These are phyloP conservation scores for Clarias macrocephalus DNA, from an alignment of 2,113 vertebrate genomes.

Conservation along the genomic window DNA sequence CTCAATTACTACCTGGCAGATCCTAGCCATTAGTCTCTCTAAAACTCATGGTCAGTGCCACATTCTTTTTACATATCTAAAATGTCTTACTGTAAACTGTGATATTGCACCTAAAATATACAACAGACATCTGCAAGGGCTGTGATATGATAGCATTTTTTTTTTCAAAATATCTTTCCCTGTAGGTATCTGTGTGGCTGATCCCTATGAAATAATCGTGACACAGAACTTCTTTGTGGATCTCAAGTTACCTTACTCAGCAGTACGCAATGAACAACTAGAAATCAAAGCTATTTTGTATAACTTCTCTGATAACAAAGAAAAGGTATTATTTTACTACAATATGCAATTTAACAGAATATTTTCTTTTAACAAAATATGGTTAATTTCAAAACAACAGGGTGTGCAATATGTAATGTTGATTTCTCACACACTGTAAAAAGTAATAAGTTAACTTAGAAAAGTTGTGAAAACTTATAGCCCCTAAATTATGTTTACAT, in stretches of 20 bases:
- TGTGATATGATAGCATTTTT: neutral
- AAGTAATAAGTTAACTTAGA: no score
- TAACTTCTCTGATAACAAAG: constrained; percentile 59
- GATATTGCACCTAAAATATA: neutral
- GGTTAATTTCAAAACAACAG: neutral
- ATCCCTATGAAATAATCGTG: constrained; percentile 76
- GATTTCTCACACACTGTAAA: no score
- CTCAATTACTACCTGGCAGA: constrained; percentile 82
- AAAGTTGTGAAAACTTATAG: no score
- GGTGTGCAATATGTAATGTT: neutral
- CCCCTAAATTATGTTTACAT: no score
- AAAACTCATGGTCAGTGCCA: constrained; percentile 61
- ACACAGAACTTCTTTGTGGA: constrained; percentile 78
- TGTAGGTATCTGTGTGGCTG: constrained; percentile 77
- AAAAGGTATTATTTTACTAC: constrained; percentile 60
- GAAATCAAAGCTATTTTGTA: constrained; percentile 80
- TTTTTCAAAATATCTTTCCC: neutral
- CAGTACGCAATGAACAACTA: constrained; percentile 81
- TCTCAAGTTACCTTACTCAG: no score
- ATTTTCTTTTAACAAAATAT: neutral
- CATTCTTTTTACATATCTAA: neutral
- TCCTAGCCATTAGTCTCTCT: constrained; percentile 77
- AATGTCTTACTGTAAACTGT: neutral
- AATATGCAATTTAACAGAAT: no score
- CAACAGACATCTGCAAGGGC: neutral